Evolutionary conservation across 2,888 invertebrate species (phyloP).

Genomic region (Drosophila borealis): DNA sequence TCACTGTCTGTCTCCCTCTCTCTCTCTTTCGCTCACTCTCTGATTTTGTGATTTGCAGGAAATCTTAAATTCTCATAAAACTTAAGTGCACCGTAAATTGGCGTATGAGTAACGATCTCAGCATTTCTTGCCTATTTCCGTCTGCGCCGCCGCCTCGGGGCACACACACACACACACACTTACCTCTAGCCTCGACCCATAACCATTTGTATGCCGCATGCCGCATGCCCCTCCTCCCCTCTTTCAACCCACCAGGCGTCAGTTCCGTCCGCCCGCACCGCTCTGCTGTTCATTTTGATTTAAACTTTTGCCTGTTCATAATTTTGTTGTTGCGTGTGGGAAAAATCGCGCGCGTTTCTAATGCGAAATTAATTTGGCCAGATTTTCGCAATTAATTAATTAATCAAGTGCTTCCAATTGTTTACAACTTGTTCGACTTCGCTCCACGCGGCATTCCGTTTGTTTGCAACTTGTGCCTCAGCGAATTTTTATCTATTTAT

Average conservation of each 20-base stretch:
- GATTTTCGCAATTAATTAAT: conserved; percentile 77
- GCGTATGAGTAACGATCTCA: conserved; percentile 75
- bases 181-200: conserved; percentile 38
- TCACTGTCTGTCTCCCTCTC: conserved; percentile 16
- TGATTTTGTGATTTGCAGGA: conserved; percentile 63
- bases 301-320: conserved; percentile 58
- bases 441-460: conserved; percentile 30
- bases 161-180: conserved; percentile 22
- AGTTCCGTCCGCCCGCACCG: background rate
- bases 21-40: conserved; percentile 15
- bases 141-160: conserved; percentile 43
- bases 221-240: background rate
- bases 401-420: conserved; percentile 70
- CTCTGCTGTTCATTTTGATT: conserved; percentile 47
- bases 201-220: conserved; percentile 15
- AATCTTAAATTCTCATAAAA: conserved; percentile 82
- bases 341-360: conserved; percentile 49
- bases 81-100: conserved; percentile 80
- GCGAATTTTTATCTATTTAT: conserved; percentile 79
- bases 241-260: background rate
- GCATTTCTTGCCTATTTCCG: conserved; percentile 70
- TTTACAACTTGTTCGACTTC: conserved; percentile 65
- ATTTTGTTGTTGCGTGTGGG: conserved; percentile 51
- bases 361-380: conserved; percentile 76
- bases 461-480: conserved; percentile 18